A percentile compares a stretch with the other conserved stretches of the same genome.
Evolutionary conservation across 2,113 vertebrate genomes (phyloP).

Genomic region (Canis aureus): DNA sequence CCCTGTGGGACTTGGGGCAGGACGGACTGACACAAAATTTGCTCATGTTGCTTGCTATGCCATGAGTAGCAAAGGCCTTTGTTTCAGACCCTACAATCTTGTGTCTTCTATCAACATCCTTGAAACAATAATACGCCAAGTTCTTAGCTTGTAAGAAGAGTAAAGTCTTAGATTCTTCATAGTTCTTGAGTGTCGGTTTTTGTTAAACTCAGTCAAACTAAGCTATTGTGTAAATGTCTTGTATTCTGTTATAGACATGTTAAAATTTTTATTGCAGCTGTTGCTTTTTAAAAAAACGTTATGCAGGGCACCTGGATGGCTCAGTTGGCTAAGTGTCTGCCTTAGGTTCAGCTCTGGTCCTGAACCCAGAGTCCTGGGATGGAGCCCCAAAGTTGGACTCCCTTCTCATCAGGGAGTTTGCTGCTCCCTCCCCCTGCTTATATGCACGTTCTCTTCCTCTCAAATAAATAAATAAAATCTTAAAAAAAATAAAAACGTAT

Average conservation of each 20-base stretch:
- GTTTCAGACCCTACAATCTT: not conserved
- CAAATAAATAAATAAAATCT: too few relatives aligned
- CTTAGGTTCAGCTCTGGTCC: too few relatives aligned
- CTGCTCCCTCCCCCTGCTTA: too few relatives aligned
- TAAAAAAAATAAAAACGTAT: not conserved
- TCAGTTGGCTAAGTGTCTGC: too few relatives aligned
- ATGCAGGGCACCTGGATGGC: too few relatives aligned
- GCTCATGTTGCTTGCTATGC: not conserved
- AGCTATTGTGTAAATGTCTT: slow-evolving; percentile 2
- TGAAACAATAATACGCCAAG: not conserved
- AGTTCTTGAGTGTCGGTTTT: not conserved
- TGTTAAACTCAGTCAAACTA: not conserved
- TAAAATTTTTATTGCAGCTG: not conserved
- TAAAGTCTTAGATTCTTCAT: not conserved
- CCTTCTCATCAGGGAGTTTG: too few relatives aligned
- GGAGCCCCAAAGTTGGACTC: too few relatives aligned
- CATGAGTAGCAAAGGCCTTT: not conserved
- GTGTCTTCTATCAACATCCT: not conserved
- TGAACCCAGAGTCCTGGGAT: too few relatives aligned
- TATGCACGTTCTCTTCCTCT: too few relatives aligned
- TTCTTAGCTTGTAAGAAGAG: slow-evolving; percentile 13
- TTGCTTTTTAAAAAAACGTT: not conserved
- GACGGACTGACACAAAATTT: not conserved
- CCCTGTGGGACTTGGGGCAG: not conserved
- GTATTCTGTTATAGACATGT: not conserved